Evolutionary conservation across 1,140 invertebrate genomes (phyloP).

Genomic region (Trichonephila clavipes): DNA sequence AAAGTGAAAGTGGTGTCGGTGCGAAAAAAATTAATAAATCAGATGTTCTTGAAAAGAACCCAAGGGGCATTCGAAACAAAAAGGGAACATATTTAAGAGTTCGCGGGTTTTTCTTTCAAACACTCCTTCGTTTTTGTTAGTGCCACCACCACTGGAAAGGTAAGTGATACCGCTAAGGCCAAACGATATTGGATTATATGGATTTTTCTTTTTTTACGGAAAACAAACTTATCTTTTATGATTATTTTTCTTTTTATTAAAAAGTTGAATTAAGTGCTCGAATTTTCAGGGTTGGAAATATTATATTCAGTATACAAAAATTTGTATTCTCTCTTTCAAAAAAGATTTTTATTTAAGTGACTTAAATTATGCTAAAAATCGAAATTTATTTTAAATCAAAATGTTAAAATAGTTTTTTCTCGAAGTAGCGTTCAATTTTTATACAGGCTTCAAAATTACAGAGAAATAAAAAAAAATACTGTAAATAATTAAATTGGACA

Average conservation of each 20-base stretch:
- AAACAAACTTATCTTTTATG: no score
- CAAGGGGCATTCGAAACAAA: slow-evolving; percentile 18
- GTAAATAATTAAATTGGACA: no score
- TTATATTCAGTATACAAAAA: no score
- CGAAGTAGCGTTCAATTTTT: no score
- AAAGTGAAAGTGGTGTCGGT: slow-evolving; percentile 36
- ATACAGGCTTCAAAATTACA: no score
- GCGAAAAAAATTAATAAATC: slow-evolving; percentile 50
- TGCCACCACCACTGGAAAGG: background rate
- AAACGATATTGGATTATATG: background rate
- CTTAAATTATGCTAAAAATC: no score
- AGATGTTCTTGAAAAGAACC: slow-evolving; percentile 22
- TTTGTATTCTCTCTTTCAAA: no score
- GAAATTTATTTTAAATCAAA: no score
- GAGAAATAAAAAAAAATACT: no score
- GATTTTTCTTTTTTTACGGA: background rate
- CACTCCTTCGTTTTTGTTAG: background rate
- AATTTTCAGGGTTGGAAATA: no score
- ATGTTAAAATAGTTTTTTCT: no score
- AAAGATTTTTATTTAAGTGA: no score
- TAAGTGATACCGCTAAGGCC: background rate
- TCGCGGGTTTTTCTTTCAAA: background rate
- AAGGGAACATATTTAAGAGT: slow-evolving; percentile 54
- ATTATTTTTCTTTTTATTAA: background rate
- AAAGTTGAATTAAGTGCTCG: background rate